These are phyloP conservation scores for Volucella zonaria DNA, from an alignment of 2,888 invertebrate species.

Conservation along the genomic window DNA sequence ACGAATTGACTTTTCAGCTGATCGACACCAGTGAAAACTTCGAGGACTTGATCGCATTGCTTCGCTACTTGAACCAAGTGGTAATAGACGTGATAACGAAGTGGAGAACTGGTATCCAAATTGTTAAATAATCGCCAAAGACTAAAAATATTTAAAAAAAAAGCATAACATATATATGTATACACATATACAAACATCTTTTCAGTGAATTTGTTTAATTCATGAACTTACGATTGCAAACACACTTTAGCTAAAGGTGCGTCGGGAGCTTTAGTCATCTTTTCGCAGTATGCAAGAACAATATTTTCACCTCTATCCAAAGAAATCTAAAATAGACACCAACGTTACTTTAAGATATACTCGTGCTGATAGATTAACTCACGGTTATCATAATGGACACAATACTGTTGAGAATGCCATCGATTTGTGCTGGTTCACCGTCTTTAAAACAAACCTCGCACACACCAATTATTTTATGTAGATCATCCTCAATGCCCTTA, in stretches of 20 bases:
- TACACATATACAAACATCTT: not conserved
- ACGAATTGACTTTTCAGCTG: conserved; percentile 91
- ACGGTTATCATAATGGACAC: conserved; percentile 96
- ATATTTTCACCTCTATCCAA: conserved; percentile 93
- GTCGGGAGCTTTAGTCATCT: conserved; percentile 93
- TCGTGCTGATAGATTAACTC: conserved; percentile 78
- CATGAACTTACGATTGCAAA: conserved; percentile 89
- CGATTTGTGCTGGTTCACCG: conserved; percentile 93
- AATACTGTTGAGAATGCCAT: conserved; percentile 96
- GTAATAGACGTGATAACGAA: conserved; percentile 96
- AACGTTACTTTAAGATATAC: no score
- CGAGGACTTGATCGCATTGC: conserved; percentile 92
- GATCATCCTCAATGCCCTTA: conserved; percentile 95
- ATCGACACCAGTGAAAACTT: conserved; percentile 93
- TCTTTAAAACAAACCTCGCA: conserved; percentile 96
- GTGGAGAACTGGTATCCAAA: conserved; percentile 90
- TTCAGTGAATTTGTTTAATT: not conserved
- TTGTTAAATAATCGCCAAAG: conserved; percentile 88
- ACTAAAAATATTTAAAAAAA: not conserved
- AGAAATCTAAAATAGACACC: conserved; percentile 86
- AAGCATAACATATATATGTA: not conserved
- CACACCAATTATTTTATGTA: conserved; percentile 96
- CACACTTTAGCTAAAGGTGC: conserved; percentile 91
- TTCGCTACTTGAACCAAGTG: conserved; percentile 95
- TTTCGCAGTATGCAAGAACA: conserved; percentile 95